A percentile compares a stretch with the other conserved stretches of the same genome.
These are phyloP conservation scores for Virgularia gustaviana DNA, from an alignment of 92 coral and sea anemone genomes.

Conservation along the genomic window DNA sequence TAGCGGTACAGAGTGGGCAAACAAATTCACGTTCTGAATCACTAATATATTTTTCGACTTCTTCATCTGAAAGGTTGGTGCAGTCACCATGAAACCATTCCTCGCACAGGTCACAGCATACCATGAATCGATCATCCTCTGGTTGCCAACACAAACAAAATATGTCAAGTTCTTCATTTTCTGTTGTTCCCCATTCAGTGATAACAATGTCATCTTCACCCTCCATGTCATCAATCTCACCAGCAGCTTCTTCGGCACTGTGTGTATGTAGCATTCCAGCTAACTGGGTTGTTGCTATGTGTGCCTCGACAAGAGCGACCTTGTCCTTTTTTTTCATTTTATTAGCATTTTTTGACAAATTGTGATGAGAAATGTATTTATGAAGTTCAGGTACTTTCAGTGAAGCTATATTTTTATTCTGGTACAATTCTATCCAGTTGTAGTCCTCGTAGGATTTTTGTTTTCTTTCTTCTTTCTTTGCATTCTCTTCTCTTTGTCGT, in stretches of 20 bases:
- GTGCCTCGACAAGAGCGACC: slow-evolving; percentile 54
- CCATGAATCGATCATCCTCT: slow-evolving; percentile 63
- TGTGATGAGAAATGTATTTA: slow-evolving; percentile 55
- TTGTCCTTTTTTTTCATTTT: slow-evolving; percentile 62
- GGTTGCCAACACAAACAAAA: slow-evolving; percentile 61
- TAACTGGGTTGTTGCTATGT: slow-evolving; percentile 53
- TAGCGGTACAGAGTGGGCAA: slow-evolving; percentile 53
- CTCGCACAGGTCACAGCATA: slow-evolving; percentile 61
- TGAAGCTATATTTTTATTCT: slow-evolving; percentile 39
- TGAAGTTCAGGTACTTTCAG: slow-evolving; percentile 55
- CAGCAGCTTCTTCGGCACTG: neutral
- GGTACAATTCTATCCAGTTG: slow-evolving; percentile 46
- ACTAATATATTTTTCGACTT: slow-evolving; percentile 32
- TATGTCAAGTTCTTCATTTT: slow-evolving; percentile 37
- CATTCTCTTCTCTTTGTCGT: slow-evolving; percentile 46
- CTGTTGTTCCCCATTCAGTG: slow-evolving; percentile 49
- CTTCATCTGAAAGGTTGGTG: slow-evolving; percentile 39
- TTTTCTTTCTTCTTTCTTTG: slow-evolving; percentile 31
- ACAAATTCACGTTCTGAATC: slow-evolving; percentile 48
- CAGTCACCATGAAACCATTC: slow-evolving; percentile 66
- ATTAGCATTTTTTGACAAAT: slow-evolving; percentile 31
- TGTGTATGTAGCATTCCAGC: neutral
- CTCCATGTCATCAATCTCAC: slow-evolving; percentile 18
- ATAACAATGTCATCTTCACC: slow-evolving; percentile 51
- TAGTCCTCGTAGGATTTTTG: slow-evolving; percentile 38